phyloP scores from a whole-genome alignment of 2,797 vertebrate genomes.

The Sebastes oblongus region DNA sequence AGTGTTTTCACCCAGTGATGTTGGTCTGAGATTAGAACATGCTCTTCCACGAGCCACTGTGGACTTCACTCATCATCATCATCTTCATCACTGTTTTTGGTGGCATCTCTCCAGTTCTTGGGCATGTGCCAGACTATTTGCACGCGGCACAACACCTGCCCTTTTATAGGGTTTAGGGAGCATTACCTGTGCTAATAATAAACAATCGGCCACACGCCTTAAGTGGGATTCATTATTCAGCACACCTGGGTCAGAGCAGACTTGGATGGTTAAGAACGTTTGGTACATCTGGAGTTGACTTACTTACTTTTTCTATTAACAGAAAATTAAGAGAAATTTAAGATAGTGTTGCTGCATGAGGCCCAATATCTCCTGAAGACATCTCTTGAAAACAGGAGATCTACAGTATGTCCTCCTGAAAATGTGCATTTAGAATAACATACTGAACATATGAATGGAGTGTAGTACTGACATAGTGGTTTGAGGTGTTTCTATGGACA shows the following conservation, averaged over 20 bases:
- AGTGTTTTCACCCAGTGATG: too few relatives aligned
- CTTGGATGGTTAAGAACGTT: too few relatives aligned
- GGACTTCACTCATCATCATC: neutral
- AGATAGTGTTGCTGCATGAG: neutral
- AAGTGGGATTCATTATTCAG: neutral
- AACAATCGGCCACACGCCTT: neutral
- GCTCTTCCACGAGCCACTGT: too few relatives aligned
- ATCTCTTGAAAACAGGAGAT: neutral
- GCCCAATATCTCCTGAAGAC: neutral
- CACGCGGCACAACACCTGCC: neutral
- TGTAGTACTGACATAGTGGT: neutral
- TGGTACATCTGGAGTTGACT: too few relatives aligned
- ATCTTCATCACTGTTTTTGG: neutral
- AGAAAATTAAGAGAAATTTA: too few relatives aligned
- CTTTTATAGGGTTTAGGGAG: neutral
- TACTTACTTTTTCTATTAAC: too few relatives aligned
- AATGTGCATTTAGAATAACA: neutral
- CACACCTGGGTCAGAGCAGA: neutral
- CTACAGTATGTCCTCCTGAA: neutral
- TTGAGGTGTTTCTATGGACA: neutral
- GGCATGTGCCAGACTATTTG: neutral
- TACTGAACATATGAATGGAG: neutral
- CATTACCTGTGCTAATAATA: neutral
- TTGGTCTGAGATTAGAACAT: too few relatives aligned
- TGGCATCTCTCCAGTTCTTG: neutral